Evolutionary conservation across 2,888 invertebrate species (phyloP).

Genomic region (Crossocerus cetratus): DNA sequence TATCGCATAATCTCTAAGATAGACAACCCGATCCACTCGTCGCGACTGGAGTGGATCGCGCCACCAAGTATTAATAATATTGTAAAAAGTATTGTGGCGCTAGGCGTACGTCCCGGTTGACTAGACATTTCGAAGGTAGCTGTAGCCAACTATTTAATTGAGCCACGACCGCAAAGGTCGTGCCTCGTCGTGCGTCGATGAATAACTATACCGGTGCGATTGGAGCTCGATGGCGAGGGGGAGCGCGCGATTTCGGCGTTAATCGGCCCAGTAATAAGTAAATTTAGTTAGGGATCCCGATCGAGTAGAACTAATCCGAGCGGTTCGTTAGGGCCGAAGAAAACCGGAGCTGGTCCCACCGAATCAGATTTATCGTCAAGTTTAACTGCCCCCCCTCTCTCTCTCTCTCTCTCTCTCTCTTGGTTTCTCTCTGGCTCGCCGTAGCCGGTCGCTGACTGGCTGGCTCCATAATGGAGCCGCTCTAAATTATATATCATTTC

Average conservation of each 20-base stretch:
- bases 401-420: constrained; percentile 7
- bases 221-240: not conserved
- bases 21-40: too few relatives aligned
- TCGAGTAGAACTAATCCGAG: not conserved
- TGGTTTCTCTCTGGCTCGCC: not conserved
- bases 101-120: too few relatives aligned
- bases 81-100: too few relatives aligned
- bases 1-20: too few relatives aligned
- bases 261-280: constrained; percentile 6
- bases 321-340: not conserved
- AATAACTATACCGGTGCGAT: not conserved
- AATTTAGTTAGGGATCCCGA: not conserved
- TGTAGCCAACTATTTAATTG: too few relatives aligned
- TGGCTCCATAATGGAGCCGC: constrained; percentile 22
- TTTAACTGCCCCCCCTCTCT: constrained; percentile 20
- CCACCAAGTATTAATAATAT: too few relatives aligned
- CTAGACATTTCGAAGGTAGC: too few relatives aligned
- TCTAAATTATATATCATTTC: constrained; percentile 56
- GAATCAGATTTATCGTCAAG: constrained; percentile 2
- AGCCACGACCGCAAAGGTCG: too few relatives aligned
- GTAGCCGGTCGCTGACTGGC: not conserved
- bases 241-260: constrained; percentile 19
- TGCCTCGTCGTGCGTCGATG: too few relatives aligned
- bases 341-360: not conserved
- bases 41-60: too few relatives aligned